Evolutionary conservation across 2,797 vertebrate species (phyloP), one percentile per base, ranked within the genome.

Genomic region (Limosa lapponica): DNA sequence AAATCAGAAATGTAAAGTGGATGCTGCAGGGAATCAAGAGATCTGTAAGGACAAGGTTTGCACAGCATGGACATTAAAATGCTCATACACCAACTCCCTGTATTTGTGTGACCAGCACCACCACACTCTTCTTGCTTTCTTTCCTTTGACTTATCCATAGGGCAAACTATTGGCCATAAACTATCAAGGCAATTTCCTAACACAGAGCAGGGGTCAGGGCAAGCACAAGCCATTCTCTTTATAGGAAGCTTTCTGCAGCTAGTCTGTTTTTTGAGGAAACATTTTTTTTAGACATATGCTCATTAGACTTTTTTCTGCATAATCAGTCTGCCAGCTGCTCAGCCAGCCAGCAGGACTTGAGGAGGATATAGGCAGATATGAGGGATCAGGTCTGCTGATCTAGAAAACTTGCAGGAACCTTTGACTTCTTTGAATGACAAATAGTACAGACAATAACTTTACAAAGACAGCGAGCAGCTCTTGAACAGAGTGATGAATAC

Each of bases 351-450:
- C 10, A 80, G 66, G 79, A 57, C 12, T 59, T 30, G 28, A 75
- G 17, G 36, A 54, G 74, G 74, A 65, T 43, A 82, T 7, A 62
- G 27, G 25, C 41, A 88, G 43, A 91, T 46, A 67, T 13, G 69
- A 79, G 36, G 51, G 27, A 88, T 70, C 15, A 34, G 23, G 70
- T 44, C 54, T 59, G 65, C 24, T 28, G 2, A 34, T 55, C n/a
- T 89, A 81, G 57, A 92, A 93, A 88, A 41, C 11, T 22, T 80
- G 8, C 9, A 12, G 1, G 2, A 80, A 74, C 2, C 12, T 91
- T 58, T 78, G 67, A n/a, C 32, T 89, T 16, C 41, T 80, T 82
- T 73, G 27, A 93, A 30, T 78, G 64, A 64, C n/a, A 88, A 65
- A 57, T 7, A 16, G 2, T 46, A 67, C 11, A 64, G 64, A 37